phyloP scores from a whole-genome alignment of 2,888 invertebrate species.

The Eilema sororculum region DNA sequence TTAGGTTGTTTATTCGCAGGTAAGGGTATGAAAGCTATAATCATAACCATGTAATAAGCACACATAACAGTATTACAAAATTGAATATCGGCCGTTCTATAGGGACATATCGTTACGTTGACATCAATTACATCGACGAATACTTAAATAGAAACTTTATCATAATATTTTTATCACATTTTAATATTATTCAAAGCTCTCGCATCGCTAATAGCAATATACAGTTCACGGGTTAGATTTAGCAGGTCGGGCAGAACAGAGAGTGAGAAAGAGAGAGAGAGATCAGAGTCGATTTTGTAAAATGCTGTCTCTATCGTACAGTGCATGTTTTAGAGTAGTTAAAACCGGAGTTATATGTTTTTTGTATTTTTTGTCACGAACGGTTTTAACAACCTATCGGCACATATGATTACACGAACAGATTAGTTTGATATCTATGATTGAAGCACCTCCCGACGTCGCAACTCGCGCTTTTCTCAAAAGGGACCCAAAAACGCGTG shows the following conservation, averaged over 20 bases:
- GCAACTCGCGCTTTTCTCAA: too few species aligned
- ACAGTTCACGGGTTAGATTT: conserved; percentile 18
- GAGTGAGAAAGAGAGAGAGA: background rate
- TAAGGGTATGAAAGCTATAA: background rate
- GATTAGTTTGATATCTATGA: too few species aligned
- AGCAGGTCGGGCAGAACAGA: background rate
- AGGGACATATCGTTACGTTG: conserved; percentile 2
- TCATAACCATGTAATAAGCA: conserved; percentile 15
- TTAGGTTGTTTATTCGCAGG: background rate
- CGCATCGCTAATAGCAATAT: conserved; percentile 19
- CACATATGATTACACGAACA: too few species aligned
- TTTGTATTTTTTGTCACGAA: too few species aligned
- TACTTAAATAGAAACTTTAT: conserved; percentile 10
- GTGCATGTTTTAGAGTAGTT: background rate
- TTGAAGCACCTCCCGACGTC: too few species aligned
- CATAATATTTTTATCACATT: conserved; percentile 41
- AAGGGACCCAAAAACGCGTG: too few species aligned
- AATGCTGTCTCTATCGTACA: too few species aligned
- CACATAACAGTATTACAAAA: conserved; percentile 20
- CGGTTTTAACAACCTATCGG: too few species aligned
- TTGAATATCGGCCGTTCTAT: conserved; percentile 37
- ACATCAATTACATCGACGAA: background rate
- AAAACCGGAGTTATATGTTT: background rate
- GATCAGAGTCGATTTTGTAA: background rate
- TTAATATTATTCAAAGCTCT: conserved; percentile 41